phyloP scores from a whole-genome alignment of 2,113 vertebrate genomes.

The Sylvilagus bachmani region DNA sequence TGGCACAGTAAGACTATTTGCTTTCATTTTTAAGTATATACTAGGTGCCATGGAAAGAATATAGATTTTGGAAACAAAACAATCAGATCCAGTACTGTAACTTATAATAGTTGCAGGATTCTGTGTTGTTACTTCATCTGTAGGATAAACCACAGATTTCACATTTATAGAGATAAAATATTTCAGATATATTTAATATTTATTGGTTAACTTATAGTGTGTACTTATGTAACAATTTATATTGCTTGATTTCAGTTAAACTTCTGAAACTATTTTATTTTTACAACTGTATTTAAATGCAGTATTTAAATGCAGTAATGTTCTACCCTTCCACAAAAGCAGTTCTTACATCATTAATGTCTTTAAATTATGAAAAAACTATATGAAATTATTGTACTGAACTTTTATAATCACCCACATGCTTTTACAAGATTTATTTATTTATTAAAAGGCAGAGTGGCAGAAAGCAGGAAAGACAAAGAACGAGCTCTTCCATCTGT shows the following conservation, averaged over 20 bases:
- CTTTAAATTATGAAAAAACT: not conserved
- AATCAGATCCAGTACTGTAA: not conserved
- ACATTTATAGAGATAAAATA: not conserved
- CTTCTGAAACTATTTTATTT: not conserved
- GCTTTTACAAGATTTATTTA: no score
- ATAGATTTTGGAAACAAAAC: not conserved
- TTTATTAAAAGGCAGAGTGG: no score
- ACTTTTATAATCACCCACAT: not conserved
- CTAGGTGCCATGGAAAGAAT: not conserved
- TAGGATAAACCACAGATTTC: not conserved
- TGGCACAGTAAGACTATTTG: not conserved
- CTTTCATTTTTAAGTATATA: constrained; percentile 11
- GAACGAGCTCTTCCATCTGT: no score
- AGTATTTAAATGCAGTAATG: no score
- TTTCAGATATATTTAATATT: not conserved
- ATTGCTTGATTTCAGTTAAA: constrained; percentile 25
- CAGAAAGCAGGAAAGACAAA: no score
- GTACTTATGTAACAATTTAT: not conserved
- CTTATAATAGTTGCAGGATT: not conserved
- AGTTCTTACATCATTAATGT: constrained; percentile 10
- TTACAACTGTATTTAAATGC: constrained; percentile 5
- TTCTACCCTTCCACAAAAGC: not conserved
- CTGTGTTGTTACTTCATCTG: not conserved
- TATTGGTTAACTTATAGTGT: not conserved
- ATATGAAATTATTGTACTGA: not conserved